phyloP scores from a whole-genome alignment of 2,888 invertebrate species.

The Gonocerus acuteangulatus region DNA sequence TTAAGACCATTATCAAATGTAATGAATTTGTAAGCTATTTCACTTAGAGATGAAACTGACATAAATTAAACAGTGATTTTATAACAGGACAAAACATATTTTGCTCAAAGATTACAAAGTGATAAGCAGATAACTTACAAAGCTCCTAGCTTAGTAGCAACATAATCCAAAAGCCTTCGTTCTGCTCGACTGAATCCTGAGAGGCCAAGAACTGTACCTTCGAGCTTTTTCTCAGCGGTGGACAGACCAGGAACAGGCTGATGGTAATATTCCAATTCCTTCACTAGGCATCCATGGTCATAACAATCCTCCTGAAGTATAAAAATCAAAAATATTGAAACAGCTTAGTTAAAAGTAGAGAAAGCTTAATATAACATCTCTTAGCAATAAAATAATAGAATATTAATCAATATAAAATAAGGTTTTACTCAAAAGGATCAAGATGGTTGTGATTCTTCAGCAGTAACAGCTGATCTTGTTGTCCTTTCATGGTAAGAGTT shows the following conservation, averaged over 20 bases:
- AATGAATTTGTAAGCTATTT: too few species aligned
- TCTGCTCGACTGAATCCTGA: slow-evolving; percentile 69
- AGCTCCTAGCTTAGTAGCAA: slow-evolving; percentile 67
- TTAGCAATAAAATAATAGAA: background rate
- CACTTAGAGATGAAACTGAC: too few species aligned
- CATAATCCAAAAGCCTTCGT: slow-evolving; percentile 60
- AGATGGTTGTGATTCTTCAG: too few species aligned
- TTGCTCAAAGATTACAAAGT: too few species aligned
- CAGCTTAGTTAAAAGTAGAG: slow-evolving; percentile 7
- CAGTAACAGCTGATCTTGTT: too few species aligned
- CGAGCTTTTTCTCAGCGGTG: slow-evolving; percentile 47
- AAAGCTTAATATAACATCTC: background rate
- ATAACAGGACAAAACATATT: too few species aligned
- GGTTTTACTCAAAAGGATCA: too few species aligned
- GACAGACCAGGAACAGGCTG: slow-evolving; percentile 52
- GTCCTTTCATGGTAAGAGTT: too few species aligned
- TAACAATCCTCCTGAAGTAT: slow-evolving; percentile 57
- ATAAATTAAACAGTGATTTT: too few species aligned
- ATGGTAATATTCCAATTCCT: slow-evolving; percentile 64
- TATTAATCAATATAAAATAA: too few species aligned
- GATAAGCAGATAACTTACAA: slow-evolving; percentile 47
- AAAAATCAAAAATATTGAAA: slow-evolving; percentile 13
- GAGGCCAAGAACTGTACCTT: slow-evolving; percentile 63
- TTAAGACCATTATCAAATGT: too few species aligned
- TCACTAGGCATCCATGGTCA: slow-evolving; percentile 45